Percentiles rank a stretch among this genome's conserved stretches.
Evolutionary conservation across 2,797 vertebrate genomes (phyloP).

Genomic region (Micromesistius poutassou): DNA sequence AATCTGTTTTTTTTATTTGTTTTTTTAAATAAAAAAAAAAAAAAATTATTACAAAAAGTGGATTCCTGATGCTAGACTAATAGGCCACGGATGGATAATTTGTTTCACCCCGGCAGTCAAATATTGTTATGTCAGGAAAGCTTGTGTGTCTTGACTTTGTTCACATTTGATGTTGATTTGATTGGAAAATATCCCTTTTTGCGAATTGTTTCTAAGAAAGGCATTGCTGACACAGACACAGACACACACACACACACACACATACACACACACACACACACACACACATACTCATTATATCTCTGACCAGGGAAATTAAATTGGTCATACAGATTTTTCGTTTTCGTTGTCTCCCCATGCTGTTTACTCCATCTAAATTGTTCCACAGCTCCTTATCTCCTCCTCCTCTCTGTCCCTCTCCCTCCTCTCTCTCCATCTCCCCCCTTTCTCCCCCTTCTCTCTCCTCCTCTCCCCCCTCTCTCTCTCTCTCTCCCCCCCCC

Average conservation of each 20-base stretch:
- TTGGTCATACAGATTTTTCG: neutral
- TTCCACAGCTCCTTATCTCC: conserved; percentile 4
- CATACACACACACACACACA: conserved; percentile 1
- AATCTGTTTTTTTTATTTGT: no score
- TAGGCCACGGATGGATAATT: neutral
- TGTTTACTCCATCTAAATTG: neutral
- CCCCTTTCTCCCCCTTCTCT: neutral
- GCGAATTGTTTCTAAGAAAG: neutral
- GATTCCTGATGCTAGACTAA: neutral
- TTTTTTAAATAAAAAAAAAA: no score
- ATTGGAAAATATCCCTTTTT: neutral
- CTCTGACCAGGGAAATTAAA: neutral
- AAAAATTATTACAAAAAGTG: no score
- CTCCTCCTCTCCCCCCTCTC: neutral
- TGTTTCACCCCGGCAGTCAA: neutral
- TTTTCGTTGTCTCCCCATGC: no score
- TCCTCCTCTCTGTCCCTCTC: conserved; percentile 5
- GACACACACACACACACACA: neutral
- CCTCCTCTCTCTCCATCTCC: conserved; percentile 5
- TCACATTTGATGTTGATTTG: neutral
- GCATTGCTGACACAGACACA: conserved; percentile 1
- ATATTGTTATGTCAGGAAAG: neutral
- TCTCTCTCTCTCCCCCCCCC: neutral
- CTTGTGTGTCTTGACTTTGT: neutral
- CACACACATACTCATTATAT: neutral